phyloP scores from a whole-genome alignment of 2,888 invertebrate species.

The Netelia fuscicornis region DNA sequence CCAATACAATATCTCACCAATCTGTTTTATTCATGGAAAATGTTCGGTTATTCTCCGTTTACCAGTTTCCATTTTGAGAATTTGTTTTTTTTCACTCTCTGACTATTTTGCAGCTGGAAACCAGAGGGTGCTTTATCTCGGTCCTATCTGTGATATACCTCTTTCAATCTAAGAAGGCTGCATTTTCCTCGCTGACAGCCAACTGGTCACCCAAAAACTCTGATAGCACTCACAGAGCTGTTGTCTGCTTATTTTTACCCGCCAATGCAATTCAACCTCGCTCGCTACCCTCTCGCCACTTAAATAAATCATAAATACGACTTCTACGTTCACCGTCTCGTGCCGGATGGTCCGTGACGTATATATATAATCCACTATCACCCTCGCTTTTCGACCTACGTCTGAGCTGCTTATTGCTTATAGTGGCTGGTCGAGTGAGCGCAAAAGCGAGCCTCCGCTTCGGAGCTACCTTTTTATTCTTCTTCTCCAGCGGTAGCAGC shows the following conservation, averaged over 20 bases:
- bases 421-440: constrained; percentile 59
- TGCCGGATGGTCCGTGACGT: constrained; percentile 33
- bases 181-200: background rate
- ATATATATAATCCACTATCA: constrained; percentile 45
- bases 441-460: constrained; percentile 33
- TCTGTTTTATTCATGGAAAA: background rate
- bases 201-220: constrained; percentile 35
- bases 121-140: background rate
- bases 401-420: constrained; percentile 68
- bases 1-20: too few species aligned
- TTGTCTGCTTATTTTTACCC: constrained; percentile 49
- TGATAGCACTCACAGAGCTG: constrained; percentile 12
- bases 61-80: background rate
- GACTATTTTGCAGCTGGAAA: background rate
- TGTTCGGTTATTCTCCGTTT: background rate
- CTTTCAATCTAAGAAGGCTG: constrained; percentile 36
- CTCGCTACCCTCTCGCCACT: constrained; percentile 73
- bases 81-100: background rate
- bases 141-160: constrained; percentile 36
- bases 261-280: constrained; percentile 66
- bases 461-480: constrained; percentile 54
- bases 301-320: constrained; percentile 83
- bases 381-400: constrained; percentile 48
- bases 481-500: constrained; percentile 45
- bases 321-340: constrained; percentile 70